These are phyloP conservation scores for Nothobranchius furzeri DNA, from an alignment of 2,113 vertebrate genomes.

Conservation along the genomic window DNA sequence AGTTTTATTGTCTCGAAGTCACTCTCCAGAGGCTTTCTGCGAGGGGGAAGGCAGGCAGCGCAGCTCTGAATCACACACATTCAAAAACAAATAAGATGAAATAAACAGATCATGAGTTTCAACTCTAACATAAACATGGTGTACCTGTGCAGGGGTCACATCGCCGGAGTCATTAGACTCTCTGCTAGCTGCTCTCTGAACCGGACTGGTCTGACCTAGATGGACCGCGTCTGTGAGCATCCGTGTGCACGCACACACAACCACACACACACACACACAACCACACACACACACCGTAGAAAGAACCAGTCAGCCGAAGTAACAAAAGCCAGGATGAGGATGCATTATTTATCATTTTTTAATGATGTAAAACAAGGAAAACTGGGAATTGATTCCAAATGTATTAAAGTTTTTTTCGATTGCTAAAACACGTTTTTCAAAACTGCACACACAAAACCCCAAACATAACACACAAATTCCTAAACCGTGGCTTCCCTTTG, in stretches of 20 bases:
- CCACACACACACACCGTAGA: constrained; percentile 2
- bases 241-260: too few species aligned
- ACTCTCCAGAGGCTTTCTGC: constrained; percentile 88
- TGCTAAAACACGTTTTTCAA: too few species aligned
- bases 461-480: too few species aligned
- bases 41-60: constrained; percentile 67
- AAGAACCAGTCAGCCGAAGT: constrained; percentile 4
- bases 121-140: background rate
- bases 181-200: constrained; percentile 69
- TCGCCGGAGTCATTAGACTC: constrained; percentile 81
- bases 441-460: too few species aligned
- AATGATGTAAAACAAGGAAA: too few species aligned
- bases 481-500: too few species aligned
- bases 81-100: background rate
- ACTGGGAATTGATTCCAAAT: too few species aligned
- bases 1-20: constrained; percentile 96
- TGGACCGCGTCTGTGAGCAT: constrained; percentile 84
- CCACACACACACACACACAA: too few species aligned
- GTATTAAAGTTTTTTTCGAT: too few species aligned
- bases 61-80: constrained; percentile 73
- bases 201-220: constrained; percentile 82
- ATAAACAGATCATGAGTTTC: constrained; percentile 10
- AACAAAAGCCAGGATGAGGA: background rate
- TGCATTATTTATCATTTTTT: background rate
- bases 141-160: constrained; percentile 73